phyloP scores from a whole-genome alignment of 2,797 vertebrate species.

The Ceryle rudis region DNA sequence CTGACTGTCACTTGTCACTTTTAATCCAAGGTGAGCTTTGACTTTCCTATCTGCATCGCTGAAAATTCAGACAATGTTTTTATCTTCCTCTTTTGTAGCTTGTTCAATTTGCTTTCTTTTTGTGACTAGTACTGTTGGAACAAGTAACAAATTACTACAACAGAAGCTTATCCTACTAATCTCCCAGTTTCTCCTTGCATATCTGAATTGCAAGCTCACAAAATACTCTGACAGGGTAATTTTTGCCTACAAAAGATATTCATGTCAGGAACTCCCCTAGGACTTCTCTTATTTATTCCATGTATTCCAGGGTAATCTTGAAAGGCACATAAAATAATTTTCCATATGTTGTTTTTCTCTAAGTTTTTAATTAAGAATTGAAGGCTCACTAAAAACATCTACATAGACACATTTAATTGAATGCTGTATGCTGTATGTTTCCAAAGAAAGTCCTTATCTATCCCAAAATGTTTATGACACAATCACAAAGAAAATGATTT shows the following conservation, averaged over 20 bases:
- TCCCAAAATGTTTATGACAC: background rate
- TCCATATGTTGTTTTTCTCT: background rate
- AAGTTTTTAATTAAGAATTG: background rate
- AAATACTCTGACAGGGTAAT: background rate
- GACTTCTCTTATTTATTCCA: background rate
- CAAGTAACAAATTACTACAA: background rate
- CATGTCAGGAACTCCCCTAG: background rate
- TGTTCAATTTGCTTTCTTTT: background rate
- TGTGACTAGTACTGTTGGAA: background rate
- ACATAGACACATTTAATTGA: background rate
- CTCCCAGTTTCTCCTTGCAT: background rate
- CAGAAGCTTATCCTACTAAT: background rate
- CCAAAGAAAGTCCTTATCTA: background rate
- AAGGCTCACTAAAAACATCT: background rate
- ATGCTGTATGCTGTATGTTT: background rate
- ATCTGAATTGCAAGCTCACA: background rate
- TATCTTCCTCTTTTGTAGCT: background rate
- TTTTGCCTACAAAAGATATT: background rate
- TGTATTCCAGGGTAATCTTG: background rate
- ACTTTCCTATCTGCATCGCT: background rate
- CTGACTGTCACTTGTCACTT: background rate
- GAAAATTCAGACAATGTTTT: background rate
- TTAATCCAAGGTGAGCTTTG: background rate
- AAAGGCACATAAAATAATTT: background rate
- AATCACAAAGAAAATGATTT: background rate